phyloP scores from a whole-genome alignment of 2,797 vertebrate genomes.

The Nothura maculosa region DNA sequence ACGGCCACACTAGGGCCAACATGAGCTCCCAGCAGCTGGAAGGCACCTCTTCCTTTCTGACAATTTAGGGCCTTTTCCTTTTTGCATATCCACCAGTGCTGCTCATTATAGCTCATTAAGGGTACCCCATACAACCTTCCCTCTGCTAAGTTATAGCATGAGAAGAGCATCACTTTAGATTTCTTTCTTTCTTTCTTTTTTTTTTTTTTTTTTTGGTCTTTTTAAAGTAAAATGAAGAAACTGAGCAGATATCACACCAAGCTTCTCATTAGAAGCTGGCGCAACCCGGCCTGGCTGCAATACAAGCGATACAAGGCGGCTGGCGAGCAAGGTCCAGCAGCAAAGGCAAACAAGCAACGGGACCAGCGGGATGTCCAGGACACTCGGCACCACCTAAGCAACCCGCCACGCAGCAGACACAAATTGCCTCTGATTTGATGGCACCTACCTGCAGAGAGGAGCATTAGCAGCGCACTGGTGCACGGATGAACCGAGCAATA shows the following conservation, averaged over 20 bases:
- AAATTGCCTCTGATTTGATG: slow-evolving; percentile 56
- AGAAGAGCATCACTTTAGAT: neutral
- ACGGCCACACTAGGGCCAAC: slow-evolving; percentile 10
- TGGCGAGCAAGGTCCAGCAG: neutral
- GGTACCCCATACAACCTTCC: fast-evolving
- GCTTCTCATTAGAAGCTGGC: neutral
- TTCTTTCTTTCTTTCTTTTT: no score
- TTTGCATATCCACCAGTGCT: neutral
- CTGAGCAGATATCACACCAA: neutral
- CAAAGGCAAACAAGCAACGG: slow-evolving; percentile 32
- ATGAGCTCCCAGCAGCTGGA: neutral
- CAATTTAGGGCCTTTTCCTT: neutral
- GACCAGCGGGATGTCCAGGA: neutral
- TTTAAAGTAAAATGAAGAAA: neutral
- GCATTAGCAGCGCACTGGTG: slow-evolving; percentile 40
- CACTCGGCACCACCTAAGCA: slow-evolving; percentile 50
- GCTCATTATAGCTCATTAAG: neutral
- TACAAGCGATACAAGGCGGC: neutral
- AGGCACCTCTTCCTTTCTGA: slow-evolving; percentile 35
- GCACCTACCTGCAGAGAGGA: slow-evolving; percentile 36
- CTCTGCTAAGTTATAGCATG: neutral
- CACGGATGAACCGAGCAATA: slow-evolving; percentile 58
- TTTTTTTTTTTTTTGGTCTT: neutral
- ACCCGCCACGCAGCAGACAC: slow-evolving; percentile 52
- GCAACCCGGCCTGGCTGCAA: neutral